phyloP scores from a whole-genome alignment of 2,113 vertebrate genomes.

The Sylvia atricapilla region DNA sequence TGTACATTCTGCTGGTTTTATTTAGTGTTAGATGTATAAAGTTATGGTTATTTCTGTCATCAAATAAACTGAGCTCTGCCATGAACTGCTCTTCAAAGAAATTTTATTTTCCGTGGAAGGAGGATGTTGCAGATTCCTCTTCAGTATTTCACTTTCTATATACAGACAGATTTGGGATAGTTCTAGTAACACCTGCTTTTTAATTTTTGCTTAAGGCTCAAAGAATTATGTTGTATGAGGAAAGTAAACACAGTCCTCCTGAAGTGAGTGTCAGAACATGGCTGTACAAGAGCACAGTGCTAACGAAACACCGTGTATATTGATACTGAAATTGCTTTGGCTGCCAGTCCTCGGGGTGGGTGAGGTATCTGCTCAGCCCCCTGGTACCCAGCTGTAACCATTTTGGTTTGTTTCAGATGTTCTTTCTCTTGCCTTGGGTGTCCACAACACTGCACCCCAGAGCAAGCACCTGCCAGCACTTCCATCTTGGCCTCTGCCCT shows the following conservation, averaged over 20 bases:
- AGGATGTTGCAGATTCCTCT: neutral
- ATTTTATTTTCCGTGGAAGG: fast-evolving
- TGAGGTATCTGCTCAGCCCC: fast-evolving
- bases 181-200: neutral
- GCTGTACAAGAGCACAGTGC: fast-evolving
- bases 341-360: fast-evolving
- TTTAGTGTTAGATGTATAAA: conserved; percentile 50
- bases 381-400: neutral
- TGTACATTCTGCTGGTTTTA: conserved; percentile 55
- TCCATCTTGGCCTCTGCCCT: neutral
- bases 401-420: fast-evolving
- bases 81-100: neutral
- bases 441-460: neutral
- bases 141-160: neutral
- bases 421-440: neutral
- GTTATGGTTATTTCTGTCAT: conserved; percentile 15
- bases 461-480: neutral
- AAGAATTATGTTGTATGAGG: neutral
- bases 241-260: neutral
- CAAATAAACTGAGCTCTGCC: conserved; percentile 51
- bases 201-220: neutral
- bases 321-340: neutral
- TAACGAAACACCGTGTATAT: fast-evolving
- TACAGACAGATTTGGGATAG: neutral
- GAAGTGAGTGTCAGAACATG: fast-evolving